A percentile compares a stretch with the other conserved stretches of the same genome.
These are phyloP conservation scores for Callyntrura guangdongensis DNA, from an alignment of 2,888 invertebrate genomes.

Conservation along the genomic window DNA sequence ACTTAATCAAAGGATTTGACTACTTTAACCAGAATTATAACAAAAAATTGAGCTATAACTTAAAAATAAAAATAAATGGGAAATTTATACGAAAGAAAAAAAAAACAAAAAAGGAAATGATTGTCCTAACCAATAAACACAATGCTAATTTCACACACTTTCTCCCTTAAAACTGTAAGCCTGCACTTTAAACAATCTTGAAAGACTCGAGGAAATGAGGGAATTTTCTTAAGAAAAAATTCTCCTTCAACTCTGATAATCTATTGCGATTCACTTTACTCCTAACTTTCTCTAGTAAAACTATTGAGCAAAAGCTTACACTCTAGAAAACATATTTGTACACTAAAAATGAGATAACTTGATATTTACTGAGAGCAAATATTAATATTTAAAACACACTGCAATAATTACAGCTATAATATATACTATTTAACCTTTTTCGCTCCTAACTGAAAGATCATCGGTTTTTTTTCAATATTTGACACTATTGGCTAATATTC, in stretches of 20 bases:
- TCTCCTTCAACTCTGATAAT: slow-evolving; percentile 34
- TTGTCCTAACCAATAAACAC: slow-evolving; percentile 57
- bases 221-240: slow-evolving; percentile 39
- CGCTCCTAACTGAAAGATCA: slow-evolving; percentile 70
- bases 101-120: slow-evolving; percentile 35
- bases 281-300: slow-evolving; percentile 62
- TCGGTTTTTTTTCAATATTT: slow-evolving; percentile 50
- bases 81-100: slow-evolving; percentile 28
- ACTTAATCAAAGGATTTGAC: slow-evolving; percentile 48
- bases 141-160: slow-evolving; percentile 4
- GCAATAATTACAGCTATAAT: slow-evolving; percentile 16
- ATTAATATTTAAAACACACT: slow-evolving; percentile 33
- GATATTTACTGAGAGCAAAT: slow-evolving; percentile 55
- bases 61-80: slow-evolving; percentile 51
- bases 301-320: slow-evolving; percentile 69
- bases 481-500: slow-evolving; percentile 50
- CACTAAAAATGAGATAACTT: slow-evolving; percentile 63
- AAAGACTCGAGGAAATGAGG: slow-evolving; percentile 73
- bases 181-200: slow-evolving; percentile 65
- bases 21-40: slow-evolving; percentile 61
- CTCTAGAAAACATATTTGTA: slow-evolving; percentile 47
- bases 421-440: slow-evolving; percentile 39
- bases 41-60: slow-evolving; percentile 21
- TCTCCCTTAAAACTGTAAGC: slow-evolving; percentile 61
- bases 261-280: slow-evolving; percentile 45